Base-by-base conservation (phyloP, 1,140 invertebrate genomes). In the Apis dorsata region DNA sequence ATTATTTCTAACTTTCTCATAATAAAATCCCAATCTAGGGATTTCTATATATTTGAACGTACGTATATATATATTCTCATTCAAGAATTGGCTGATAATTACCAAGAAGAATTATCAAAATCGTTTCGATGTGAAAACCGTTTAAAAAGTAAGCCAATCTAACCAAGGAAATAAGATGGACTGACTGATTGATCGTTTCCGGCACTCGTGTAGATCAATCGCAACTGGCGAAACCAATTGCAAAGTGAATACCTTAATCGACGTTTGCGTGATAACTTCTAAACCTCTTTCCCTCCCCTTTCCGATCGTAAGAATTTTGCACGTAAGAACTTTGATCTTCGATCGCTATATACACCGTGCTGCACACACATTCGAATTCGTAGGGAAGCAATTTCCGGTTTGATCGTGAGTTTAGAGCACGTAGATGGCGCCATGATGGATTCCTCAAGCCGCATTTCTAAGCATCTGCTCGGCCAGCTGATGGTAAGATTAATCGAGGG, bases 301-400 rank as follows among this genome's bases (percentile, higher is more conserved):
- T 28, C 2, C 73, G 28, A 69, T 84, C 77, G 63, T 60, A 44
- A 44, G 5, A 44, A 44, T 73, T 62, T 73, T 34, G 82, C 79
- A 78, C 78, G 80, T 79, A 79, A 79, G 59, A 84, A 87, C 84
- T 89, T 90, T 87, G 88, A 89, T 87, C 88, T 87, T 76, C 73
- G 81, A 59, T 62, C 15, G 21, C 69, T 55, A 13, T 13, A 34
- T 34, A 28, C 28, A 28, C 28, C 28, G 34, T 34, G 34, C 34
- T 34, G 34, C 13, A 70, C 70, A 65, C 57, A 51, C 79, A 79
- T 88, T 88, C 86, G 83, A 86, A 90, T 89, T 83, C 74, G 65
- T 85, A 79, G 72, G 85, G 83, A 88, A 88, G 89, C 83, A 88
- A 90, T 90, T 86, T 84, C 83, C 76, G 77, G 21, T 80, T 62